Base-by-base conservation (phyloP, 1,140 invertebrate species). In the Atta texana region DNA sequence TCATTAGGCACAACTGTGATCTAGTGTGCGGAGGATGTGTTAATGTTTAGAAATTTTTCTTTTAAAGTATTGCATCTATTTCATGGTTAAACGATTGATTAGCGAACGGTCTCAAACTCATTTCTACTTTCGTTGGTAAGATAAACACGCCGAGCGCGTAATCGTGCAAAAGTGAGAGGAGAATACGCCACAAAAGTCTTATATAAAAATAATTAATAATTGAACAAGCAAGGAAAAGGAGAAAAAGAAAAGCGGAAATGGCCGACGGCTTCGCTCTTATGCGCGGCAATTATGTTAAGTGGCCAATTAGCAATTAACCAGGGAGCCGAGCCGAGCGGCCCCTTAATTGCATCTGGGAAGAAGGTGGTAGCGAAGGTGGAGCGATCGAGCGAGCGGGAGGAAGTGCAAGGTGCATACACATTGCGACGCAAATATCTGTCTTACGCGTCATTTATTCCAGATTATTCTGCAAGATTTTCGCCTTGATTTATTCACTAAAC, bases 231-330 rank as follows among this genome's bases (percentile, higher is more conserved):
- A 71, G 57, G 59, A 82, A 87, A 84, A 82, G 77, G 57, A 89
- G 86, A 71, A 88, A 90, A 90, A 92, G 86, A 74, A 90, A 87
- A 88, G 88, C 92, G 92, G 92, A 93, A 93, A 93, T 93, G 92
- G 93, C 85, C 85, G 88, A 71, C 87, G 86, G 85, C 88, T 87
- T 87, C 81, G 92, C 91, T 92, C 88, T 90, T 93, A 89, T 88
- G 92, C 89, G 88, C 87, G 92, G 92, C 85, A 94, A 93, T 93
- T 94, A 94, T 92, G 93, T 93, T 93, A 92, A 93, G 91, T 93
- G 92, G 92, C 88, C 92, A 94, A 93, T 93, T 94, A 93, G 92
- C 89, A 92, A 93, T 93, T 92, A 93, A 93, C 90, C 87, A 77
- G 92, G 89, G 90, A 92, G 92, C 89, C 85, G 89, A 92, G 85